phyloP scores from a whole-genome alignment of 2,797 vertebrate species.

The Decapterus maruadsi region DNA sequence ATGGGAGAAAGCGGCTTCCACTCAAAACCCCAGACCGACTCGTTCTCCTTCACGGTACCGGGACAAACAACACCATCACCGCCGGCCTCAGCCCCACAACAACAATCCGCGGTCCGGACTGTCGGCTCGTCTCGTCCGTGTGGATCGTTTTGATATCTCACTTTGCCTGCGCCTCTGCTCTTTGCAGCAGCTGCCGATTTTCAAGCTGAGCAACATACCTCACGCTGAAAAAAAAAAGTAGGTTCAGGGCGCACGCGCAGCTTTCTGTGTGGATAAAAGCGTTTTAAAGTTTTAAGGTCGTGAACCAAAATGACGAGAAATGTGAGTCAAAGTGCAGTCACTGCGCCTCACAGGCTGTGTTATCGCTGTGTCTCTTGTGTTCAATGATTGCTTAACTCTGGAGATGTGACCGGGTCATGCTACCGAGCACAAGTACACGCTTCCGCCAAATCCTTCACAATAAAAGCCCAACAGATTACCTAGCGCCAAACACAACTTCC shows the following conservation, averaged over 20 bases:
- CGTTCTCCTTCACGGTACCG: neutral
- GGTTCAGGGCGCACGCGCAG: conserved; percentile 72
- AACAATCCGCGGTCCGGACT: neutral
- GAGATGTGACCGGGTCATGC: conserved; percentile 5
- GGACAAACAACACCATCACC: neutral
- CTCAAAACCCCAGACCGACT: neutral
- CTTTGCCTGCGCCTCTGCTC: conserved; percentile 50
- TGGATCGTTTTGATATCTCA: conserved; percentile 6
- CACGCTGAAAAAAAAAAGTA: conserved; percentile 33
- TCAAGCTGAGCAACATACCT: conserved; percentile 69
- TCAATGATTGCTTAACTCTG: neutral
- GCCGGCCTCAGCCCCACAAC: neutral
- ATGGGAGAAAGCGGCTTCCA: conserved; percentile 28
- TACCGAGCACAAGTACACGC: accelerated
- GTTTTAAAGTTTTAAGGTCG: neutral
- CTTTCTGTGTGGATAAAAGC: neutral
- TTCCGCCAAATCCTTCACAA: conserved; percentile 33
- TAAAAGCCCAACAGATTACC: neutral
- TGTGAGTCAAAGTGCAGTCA: accelerated
- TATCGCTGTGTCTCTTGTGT: too few relatives aligned
- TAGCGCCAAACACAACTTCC: conserved; percentile 23
- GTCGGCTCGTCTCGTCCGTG: neutral
- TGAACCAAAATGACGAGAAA: neutral
- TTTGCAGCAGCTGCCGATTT: conserved; percentile 62
- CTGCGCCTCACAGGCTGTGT: accelerated